A percentile compares a stretch with the other conserved stretches of the same genome.
Conservation (phyloP, 2,888 invertebrate genomes). For the Scaptomyza parva region DNA sequence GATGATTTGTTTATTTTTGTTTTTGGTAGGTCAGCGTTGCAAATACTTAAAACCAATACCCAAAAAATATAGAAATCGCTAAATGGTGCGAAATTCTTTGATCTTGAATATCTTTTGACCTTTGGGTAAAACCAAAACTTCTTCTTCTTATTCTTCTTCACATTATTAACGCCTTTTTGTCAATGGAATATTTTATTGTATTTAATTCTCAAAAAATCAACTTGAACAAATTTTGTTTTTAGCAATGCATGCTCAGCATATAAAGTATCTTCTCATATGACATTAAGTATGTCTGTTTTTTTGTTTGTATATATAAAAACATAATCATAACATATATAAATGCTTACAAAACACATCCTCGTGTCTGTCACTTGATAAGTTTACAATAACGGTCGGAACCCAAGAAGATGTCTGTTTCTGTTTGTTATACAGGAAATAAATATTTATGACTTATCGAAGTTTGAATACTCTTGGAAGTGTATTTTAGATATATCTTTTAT, state of each 20-base stretch:
- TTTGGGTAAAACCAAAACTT: slow-evolving; percentile 16
- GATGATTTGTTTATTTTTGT: slow-evolving; percentile 16
- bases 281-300: neutral
- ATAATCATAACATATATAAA: slow-evolving; percentile 36
- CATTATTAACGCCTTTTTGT: slow-evolving; percentile 59
- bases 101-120: slow-evolving; percentile 31
- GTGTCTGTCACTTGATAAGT: slow-evolving; percentile 57
- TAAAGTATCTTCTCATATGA: slow-evolving; percentile 41
- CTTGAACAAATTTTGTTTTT: slow-evolving; percentile 24
- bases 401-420: neutral
- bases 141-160: neutral
- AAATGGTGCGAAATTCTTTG: slow-evolving; percentile 35
- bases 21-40: slow-evolving; percentile 36
- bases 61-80: neutral
- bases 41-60: slow-evolving; percentile 19
- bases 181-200: slow-evolving; percentile 60
- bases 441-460: neutral
- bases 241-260: slow-evolving; percentile 41
- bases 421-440: neutral
- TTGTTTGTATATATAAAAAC: slow-evolving; percentile 8
- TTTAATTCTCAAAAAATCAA: slow-evolving; percentile 6
- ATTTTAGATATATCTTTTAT: too few species aligned
- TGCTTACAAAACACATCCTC: slow-evolving; percentile 57
- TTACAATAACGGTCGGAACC: slow-evolving; percentile 8
- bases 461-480: neutral